A percentile compares a stretch with the other conserved stretches of the same genome.
phyloP scores from a whole-genome alignment of 2,888 invertebrate genomes.

The Petrolisthes cinctipes region DNA sequence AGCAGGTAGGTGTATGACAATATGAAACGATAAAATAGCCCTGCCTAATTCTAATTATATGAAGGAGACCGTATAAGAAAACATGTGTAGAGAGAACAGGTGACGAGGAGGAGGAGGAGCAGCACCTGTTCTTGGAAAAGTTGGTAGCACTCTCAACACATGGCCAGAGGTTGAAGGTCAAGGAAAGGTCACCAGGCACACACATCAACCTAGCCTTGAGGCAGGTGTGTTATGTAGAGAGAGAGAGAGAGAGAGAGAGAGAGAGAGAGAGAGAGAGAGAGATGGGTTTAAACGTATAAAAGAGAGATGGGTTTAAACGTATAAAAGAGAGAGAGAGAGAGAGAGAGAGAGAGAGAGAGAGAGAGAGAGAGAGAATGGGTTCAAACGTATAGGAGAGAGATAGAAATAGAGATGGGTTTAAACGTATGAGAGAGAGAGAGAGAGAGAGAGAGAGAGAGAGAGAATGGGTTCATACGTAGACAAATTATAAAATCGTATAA shows the following conservation, averaged over 20 bases:
- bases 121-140: too few relatives aligned
- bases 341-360: neutral
- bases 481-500: too few relatives aligned
- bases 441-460: constrained; percentile 6
- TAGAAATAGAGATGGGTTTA: neutral
- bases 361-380: constrained; percentile 12
- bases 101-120: neutral
- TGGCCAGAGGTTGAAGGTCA: too few relatives aligned
- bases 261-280: neutral
- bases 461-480: neutral
- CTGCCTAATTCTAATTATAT: too few relatives aligned
- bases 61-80: too few relatives aligned
- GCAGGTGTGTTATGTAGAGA: neutral
- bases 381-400: neutral
- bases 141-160: too few relatives aligned
- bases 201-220: too few relatives aligned
- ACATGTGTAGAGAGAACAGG: too few relatives aligned
- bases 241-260: neutral
- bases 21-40: too few relatives aligned
- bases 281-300: neutral
- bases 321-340: neutral
- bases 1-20: too few relatives aligned
- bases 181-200: too few relatives aligned
- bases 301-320: neutral
- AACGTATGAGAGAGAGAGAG: neutral